phyloP scores from a whole-genome alignment of 35 echinoderm and acorn worm species.

The Diadema setosum region DNA sequence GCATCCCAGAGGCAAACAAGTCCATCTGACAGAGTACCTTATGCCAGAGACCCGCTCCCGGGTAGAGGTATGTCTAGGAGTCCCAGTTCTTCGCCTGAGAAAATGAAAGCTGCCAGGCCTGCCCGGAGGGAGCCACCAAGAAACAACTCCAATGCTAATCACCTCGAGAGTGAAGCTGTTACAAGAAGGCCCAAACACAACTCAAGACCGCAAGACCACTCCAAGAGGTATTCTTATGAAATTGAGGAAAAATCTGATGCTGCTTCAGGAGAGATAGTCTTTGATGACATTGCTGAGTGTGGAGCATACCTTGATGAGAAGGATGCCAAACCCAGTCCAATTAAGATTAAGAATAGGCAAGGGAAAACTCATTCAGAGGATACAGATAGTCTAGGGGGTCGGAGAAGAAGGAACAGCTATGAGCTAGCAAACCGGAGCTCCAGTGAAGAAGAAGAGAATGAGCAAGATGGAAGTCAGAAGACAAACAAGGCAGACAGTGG shows the following conservation, averaged over 20 bases:
- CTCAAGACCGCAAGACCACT: slow-evolving; percentile 31
- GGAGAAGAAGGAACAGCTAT: slow-evolving; percentile 87
- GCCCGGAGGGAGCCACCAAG: slow-evolving; percentile 45
- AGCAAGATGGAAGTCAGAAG: slow-evolving; percentile 21
- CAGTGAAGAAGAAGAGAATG: slow-evolving; percentile 71
- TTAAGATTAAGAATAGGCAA: not conserved
- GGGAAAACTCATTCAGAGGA: not conserved
- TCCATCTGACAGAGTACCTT: not conserved
- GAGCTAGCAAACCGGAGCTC: slow-evolving; percentile 86
- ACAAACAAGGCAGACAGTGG: slow-evolving; percentile 3
- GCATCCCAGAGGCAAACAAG: not conserved
- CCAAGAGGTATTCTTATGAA: slow-evolving; percentile 22
- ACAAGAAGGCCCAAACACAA: not conserved
- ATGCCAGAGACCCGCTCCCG: not conserved
- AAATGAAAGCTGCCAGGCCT: slow-evolving; percentile 7
- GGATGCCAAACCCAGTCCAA: slow-evolving; percentile 27
- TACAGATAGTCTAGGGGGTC: not conserved
- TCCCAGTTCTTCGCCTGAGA: slow-evolving; percentile 6
- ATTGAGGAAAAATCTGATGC: slow-evolving; percentile 56
- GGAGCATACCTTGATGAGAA: slow-evolving; percentile 77
- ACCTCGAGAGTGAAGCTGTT: slow-evolving; percentile 5
- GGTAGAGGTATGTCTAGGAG: not conserved
- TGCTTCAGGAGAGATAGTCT: slow-evolving; percentile 80
- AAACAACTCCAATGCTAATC: slow-evolving; percentile 93
- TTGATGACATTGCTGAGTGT: slow-evolving; percentile 96